Base-by-base conservation (phyloP, 2,797 vertebrate species). In the Pachyuromys duprasi region DNA sequence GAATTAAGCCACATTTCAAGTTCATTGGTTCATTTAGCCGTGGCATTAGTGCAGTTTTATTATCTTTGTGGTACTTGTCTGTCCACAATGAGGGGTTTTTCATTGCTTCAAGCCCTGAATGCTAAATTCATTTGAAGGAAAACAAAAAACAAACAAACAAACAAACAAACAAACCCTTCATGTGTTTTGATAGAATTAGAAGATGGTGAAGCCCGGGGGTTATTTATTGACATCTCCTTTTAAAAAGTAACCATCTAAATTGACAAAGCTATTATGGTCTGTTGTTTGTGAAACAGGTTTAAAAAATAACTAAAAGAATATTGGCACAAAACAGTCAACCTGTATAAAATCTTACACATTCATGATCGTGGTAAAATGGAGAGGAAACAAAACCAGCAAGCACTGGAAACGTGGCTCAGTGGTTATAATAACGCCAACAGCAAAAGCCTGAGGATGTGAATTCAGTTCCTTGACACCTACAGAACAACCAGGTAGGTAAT, bases 31-130 rank as follows among this genome's bases (percentile, higher is more conserved):
- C 82, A 87, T 92, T 92, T 87, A 75, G 17, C 13, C n/a, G 70
- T 36, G 1, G 5, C 62, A n/a, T 70, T 90, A 84, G 57, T 53
- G 70, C 33, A 65, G 95, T 84, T 94, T 80, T 28, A 65, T 79
- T 84, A 80, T 92, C 65, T 86, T 92, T 86, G 11, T 82, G 86
- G 86, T 89, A 65, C 11, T 93, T 94, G 8, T 94, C 92, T 92
- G 8, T 69, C 42, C 8, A 33, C 1, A 80, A 55, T 13, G 28
- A 89, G 62, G 5, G 42, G 9, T 67, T 63, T n/a, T 65, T 83
- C 18, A 33, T 33, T 62, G 86, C 72, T 76, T 45, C 65, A n/a
- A 92, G 3, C 39, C 18, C n/a, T 67, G 39, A 91, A 93, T 53
- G 39, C 15, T 80, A 63, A 94, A 74, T 4, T 90, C 26, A 83